Conservation (phyloP, 2,113 vertebrate genomes). For the Scomber japonicus region DNA sequence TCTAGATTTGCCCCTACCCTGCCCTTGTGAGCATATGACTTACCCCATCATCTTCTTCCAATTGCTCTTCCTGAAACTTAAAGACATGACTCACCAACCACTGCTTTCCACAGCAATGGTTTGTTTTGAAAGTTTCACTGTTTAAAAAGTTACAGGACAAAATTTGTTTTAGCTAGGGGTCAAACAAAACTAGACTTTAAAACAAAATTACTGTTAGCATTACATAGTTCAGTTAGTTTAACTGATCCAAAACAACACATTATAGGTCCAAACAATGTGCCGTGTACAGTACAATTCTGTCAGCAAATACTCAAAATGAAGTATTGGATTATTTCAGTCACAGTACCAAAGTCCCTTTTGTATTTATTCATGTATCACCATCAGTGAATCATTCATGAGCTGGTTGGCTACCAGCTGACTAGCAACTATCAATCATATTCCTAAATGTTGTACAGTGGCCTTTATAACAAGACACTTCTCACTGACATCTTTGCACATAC, state of each 20-base stretch:
- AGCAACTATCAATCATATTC: background rate
- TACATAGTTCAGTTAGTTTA: too few species aligned
- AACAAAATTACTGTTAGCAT: background rate
- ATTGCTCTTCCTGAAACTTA: background rate
- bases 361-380: too few species aligned
- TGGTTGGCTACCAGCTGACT: too few species aligned
- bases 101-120: background rate
- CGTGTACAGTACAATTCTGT: too few species aligned
- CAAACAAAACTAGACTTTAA: background rate
- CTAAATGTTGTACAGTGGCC: too few species aligned
- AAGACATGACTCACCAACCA: background rate
- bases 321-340: too few species aligned
- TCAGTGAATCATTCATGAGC: too few species aligned
- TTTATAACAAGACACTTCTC: background rate
- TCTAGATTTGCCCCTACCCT: background rate
- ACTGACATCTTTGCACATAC: background rate
- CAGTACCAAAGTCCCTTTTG: too few species aligned
- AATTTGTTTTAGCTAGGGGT: background rate
- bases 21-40: background rate
- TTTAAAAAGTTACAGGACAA: constrained; percentile 10
- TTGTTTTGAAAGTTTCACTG: constrained; percentile 4
- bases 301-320: too few species aligned
- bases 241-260: too few species aligned
- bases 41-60: background rate
- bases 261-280: too few species aligned